A percentile compares a stretch with the other conserved stretches of the same genome.
Conservation (phyloP, 2,113 vertebrate species). For the Eonycteris spelaea region DNA sequence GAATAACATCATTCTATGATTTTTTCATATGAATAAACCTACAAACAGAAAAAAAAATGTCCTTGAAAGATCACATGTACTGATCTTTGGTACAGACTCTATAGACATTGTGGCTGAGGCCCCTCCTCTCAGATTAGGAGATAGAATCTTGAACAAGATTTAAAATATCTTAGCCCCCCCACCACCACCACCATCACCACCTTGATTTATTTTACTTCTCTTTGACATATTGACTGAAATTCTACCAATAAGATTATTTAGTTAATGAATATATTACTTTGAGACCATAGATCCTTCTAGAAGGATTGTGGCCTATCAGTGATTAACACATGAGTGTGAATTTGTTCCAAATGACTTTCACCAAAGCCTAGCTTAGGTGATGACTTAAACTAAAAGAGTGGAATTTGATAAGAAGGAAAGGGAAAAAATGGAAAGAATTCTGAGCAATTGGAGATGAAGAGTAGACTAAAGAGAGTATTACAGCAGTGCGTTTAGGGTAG, state of each 20-base stretch:
- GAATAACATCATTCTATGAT: not conserved
- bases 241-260: not conserved
- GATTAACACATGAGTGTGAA: not conserved
- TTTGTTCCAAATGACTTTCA: constrained; percentile 29
- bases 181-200: too few species aligned
- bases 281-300: not conserved
- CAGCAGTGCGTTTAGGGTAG: not conserved
- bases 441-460: not conserved
- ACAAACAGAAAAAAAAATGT: not conserved
- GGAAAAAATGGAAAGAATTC: not conserved
- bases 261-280: constrained; percentile 28
- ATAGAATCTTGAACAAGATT: not conserved
- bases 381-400: not conserved
- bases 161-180: constrained; percentile 2
- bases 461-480: not conserved
- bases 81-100: not conserved
- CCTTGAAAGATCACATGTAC: not conserved
- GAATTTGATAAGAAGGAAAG: not conserved
- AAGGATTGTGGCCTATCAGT: not conserved
- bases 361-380: not conserved
- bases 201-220: not conserved
- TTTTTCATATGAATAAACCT: constrained; percentile 12
- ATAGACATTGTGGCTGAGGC: not conserved
- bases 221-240: constrained; percentile 11
- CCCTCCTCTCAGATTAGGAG: not conserved